Evolutionary conservation across 2,113 vertebrate genomes (phyloP), one percentile per base, ranked within the genome.

Genomic region (Oryzias javanicus): DNA sequence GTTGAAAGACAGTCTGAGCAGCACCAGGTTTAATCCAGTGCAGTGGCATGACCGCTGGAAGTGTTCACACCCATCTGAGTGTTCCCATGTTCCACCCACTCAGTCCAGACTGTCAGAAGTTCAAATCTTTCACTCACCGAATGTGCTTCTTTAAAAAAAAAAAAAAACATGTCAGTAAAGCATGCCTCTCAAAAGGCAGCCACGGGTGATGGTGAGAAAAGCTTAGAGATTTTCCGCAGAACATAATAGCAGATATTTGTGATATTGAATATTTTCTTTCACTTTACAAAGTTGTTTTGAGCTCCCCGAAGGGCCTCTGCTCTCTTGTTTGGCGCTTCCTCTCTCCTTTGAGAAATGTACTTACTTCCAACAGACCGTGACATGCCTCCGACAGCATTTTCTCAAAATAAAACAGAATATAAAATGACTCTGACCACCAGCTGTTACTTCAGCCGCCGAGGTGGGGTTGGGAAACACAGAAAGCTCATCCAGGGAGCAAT

Each of bases 21-120:
- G 59, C 22, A 51, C 19, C 53, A 0, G 27, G 24, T 13, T 41
- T 47, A 27, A 86, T 86, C 54, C 40, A 60, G 55, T 54, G 45
- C 66, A 56, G 55, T 42, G 51, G 71, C 55, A 64, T 53, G 24
- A 57, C 66, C 35, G 42, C 35, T 24, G 18, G 4, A 17, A 24
- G 61, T 46, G 25, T 71, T 64, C 61, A 63, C 83, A 64, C 74
- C 71, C 80, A 56, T 63, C 7, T 19, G 42, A 50, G n/a, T 64
- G 54, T 70, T 53, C 59, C 57, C 57, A 50, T 44, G 35, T 40
- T 52, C 69, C 65, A 54, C 64, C 60, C 72, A 76, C 67, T 67
- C 76, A 73, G 46, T 64, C 59, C 53, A 74, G 49, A 27, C 64
- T 72, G 79, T 83, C 61, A 78, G 15, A 75, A 78, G 84, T 87